These are phyloP conservation scores for Apoda limacodes DNA, from an alignment of 2,888 invertebrate species.

Conservation along the genomic window DNA sequence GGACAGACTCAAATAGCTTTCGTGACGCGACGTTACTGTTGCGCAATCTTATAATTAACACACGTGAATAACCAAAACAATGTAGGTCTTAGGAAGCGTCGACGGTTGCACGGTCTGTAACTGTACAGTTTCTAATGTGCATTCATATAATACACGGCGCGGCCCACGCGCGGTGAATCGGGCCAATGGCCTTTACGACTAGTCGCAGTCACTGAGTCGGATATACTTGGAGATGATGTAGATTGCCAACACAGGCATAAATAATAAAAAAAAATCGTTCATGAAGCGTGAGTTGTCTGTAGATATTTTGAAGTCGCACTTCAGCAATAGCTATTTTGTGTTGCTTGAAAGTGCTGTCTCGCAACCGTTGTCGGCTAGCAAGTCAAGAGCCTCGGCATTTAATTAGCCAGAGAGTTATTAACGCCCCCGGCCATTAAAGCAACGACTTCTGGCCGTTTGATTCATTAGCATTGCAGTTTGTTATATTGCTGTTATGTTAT, in stretches of 20 bases:
- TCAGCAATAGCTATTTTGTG: no score
- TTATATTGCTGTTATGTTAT: no score
- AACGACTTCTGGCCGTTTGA: conserved; percentile 53
- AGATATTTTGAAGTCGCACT: no score
- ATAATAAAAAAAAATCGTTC: no score
- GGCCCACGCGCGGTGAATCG: conserved; percentile 48
- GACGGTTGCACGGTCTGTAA: conserved; percentile 29
- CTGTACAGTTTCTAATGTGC: conserved; percentile 38
- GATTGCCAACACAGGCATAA: conserved; percentile 32
- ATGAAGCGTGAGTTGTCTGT: no score
- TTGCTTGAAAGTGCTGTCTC: no score
- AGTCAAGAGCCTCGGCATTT: conserved; percentile 58
- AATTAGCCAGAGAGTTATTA: conserved; percentile 59
- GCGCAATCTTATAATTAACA: conserved; percentile 55
- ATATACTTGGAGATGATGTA: conserved; percentile 28
- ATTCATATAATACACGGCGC: conserved; percentile 40
- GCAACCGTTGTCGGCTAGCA: conserved; percentile 25
- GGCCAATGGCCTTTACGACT: conserved; percentile 52
- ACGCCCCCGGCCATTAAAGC: conserved; percentile 46
- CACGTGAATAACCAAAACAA: conserved; percentile 39
- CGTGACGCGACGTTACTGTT: conserved; percentile 47
- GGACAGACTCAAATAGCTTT: conserved; percentile 45
- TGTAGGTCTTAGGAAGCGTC: conserved; percentile 41
- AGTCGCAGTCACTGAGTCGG: conserved; percentile 31
- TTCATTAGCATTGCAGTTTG: no score